Conservation (phyloP, 2,113 vertebrate genomes). For the Anthoscopus minutus region DNA sequence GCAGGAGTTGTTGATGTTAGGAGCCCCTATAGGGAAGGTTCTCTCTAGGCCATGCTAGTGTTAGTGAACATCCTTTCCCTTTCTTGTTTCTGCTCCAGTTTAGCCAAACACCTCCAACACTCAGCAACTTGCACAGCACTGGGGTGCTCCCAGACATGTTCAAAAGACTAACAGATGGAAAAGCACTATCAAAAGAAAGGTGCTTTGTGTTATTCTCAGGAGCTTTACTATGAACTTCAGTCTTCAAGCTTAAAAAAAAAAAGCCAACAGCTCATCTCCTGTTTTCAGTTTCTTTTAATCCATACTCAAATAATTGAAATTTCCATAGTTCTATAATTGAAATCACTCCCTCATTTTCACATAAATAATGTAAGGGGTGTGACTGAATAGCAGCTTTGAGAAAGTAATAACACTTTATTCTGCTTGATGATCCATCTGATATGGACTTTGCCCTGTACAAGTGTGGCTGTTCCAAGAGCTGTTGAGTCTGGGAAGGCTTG, state of each 20-base stretch:
- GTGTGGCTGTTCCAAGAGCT: conserved; percentile 52
- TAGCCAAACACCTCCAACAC: neutral
- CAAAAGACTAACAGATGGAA: neutral
- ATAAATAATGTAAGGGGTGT: neutral
- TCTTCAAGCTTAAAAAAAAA: neutral
- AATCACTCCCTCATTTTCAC: conserved; percentile 12
- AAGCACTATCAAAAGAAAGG: neutral
- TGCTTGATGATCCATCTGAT: conserved; percentile 43
- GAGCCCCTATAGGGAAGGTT: neutral
- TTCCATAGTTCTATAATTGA: neutral
- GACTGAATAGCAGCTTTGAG: conserved; percentile 29
- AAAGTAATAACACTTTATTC: conserved; percentile 40
- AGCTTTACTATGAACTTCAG: neutral
- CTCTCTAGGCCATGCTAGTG: neutral
- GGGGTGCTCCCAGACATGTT: neutral
- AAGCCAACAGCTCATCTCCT: neutral
- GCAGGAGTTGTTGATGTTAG: neutral
- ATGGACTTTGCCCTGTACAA: conserved; percentile 50
- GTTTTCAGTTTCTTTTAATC: neutral
- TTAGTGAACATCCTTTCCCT: neutral
- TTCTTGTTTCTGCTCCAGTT: neutral
- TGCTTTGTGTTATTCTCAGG: neutral
- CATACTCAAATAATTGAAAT: neutral
- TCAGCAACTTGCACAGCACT: neutral
- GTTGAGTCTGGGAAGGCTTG: conserved; percentile 58